These are phyloP conservation scores for Spisula solida DNA, from an alignment of 2,888 invertebrate species.

Conservation along the genomic window DNA sequence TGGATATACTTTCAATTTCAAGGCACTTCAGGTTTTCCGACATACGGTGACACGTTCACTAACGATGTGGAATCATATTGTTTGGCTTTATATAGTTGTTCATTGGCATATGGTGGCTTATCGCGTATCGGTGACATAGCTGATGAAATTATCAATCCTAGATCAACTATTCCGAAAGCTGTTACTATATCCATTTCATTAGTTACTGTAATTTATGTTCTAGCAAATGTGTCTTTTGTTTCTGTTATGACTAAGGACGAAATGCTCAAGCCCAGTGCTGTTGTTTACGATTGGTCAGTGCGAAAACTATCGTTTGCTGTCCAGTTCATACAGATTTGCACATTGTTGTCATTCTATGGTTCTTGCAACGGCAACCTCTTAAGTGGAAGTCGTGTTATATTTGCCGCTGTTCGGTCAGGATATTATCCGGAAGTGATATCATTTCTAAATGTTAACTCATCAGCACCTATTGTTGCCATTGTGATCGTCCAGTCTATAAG, in stretches of 20 bases:
- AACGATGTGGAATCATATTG: slow-evolving; percentile 41
- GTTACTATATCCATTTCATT: slow-evolving; percentile 45
- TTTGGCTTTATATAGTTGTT: slow-evolving; percentile 51
- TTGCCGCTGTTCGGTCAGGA: slow-evolving; percentile 57
- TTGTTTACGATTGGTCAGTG: slow-evolving; percentile 52
- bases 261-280: slow-evolving; percentile 48
- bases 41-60: slow-evolving; percentile 22
- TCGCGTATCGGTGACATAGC: slow-evolving; percentile 47
- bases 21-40: slow-evolving; percentile 89
- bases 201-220: slow-evolving; percentile 49
- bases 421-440: slow-evolving; percentile 62
- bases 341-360: slow-evolving; percentile 53
- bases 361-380: slow-evolving; percentile 52
- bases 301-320: slow-evolving; percentile 35
- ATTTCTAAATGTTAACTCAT: slow-evolving; percentile 42
- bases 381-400: slow-evolving; percentile 47
- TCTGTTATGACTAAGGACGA: slow-evolving; percentile 44
- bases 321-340: slow-evolving; percentile 50
- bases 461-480: slow-evolving; percentile 46
- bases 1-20: slow-evolving; percentile 95
- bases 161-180: slow-evolving; percentile 54
- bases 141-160: slow-evolving; percentile 53
- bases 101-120: slow-evolving; percentile 51
- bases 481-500: slow-evolving; percentile 1
- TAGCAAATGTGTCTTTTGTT: slow-evolving; percentile 56